A percentile compares a stretch with the other conserved stretches of the same genome.
These are phyloP conservation scores for Fragum sueziense DNA, from an alignment of 2,888 invertebrate species.

Conservation along the genomic window DNA sequence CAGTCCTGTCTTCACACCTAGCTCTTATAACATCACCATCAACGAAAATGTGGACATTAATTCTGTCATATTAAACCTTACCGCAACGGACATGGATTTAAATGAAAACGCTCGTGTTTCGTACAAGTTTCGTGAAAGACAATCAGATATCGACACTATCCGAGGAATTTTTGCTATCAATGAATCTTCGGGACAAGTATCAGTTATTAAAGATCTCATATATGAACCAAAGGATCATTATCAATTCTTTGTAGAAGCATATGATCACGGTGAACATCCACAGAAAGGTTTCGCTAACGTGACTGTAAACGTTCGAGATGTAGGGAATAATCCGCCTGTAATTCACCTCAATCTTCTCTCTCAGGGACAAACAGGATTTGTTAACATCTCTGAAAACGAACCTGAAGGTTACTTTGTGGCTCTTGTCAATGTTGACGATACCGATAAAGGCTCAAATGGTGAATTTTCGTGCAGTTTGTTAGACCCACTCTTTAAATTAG, in stretches of 20 bases:
- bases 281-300: slow-evolving; percentile 65
- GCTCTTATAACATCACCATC: slow-evolving; percentile 68
- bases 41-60: slow-evolving; percentile 65
- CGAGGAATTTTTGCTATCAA: slow-evolving; percentile 52
- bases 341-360: slow-evolving; percentile 49
- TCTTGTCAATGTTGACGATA: slow-evolving; percentile 57
- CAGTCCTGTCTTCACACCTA: slow-evolving; percentile 66
- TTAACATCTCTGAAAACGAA: slow-evolving; percentile 50
- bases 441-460: slow-evolving; percentile 55
- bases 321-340: slow-evolving; percentile 53
- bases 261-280: slow-evolving; percentile 68
- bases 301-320: slow-evolving; percentile 59
- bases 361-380: slow-evolving; percentile 56
- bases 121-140: slow-evolving; percentile 80
- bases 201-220: slow-evolving; percentile 53
- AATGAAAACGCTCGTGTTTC: slow-evolving; percentile 88
- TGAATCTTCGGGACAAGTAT: slow-evolving; percentile 56
- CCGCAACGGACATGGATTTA: slow-evolving; percentile 92
- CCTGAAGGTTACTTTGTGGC: slow-evolving; percentile 53
- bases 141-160: slow-evolving; percentile 58
- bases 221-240: slow-evolving; percentile 58
- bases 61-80: slow-evolving; percentile 83
- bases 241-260: slow-evolving; percentile 68
- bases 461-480: slow-evolving; percentile 41
- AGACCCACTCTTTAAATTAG: slow-evolving; percentile 38